Evolutionary conservation across 2,888 invertebrate species (phyloP).

Genomic region (Eulithis prunata): DNA sequence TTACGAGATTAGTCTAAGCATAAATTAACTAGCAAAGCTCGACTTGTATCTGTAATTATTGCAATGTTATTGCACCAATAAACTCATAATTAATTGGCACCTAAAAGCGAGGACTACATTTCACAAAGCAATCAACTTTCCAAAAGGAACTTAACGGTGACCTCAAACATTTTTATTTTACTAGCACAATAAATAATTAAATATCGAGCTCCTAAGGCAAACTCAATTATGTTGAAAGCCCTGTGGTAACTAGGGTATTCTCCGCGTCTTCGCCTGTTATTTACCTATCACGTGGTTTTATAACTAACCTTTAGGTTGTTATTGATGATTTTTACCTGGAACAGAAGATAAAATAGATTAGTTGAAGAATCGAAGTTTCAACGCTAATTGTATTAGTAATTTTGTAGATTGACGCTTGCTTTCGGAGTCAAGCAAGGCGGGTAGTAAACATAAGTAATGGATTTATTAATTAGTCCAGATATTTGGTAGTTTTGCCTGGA

Average conservation of each 20-base stretch:
- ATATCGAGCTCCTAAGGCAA: conserved; percentile 31
- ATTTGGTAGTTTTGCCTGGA: too few relatives aligned
- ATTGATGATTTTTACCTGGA: conserved; percentile 67
- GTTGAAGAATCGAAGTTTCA: conserved; percentile 40
- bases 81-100: conserved; percentile 4
- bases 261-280: conserved; percentile 8
- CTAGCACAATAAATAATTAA: conserved; percentile 38
- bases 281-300: conserved; percentile 11
- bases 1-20: too few relatives aligned
- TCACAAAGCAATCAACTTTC: conserved; percentile 38
- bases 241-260: conserved; percentile 11
- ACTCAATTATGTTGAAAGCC: conserved; percentile 39
- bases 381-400: conserved; percentile 32
- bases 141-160: conserved; percentile 38
- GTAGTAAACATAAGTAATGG: conserved; percentile 20
- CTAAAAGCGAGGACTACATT: conserved; percentile 13
- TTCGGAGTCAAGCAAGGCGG: conserved; percentile 25
- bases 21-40: too few relatives aligned
- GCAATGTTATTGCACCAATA: conserved; percentile 3
- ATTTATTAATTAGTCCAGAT: conserved; percentile 4
- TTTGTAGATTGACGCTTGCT: conserved; percentile 18
- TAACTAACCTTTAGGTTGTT: conserved; percentile 30
- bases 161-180: conserved; percentile 43
- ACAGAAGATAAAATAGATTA: conserved; percentile 53
- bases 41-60: too few relatives aligned